Evolutionary conservation across 2,888 invertebrate genomes (phyloP), one percentile per base, ranked within the genome.

Genomic region (Caenorhabditis doughertyi): DNA sequence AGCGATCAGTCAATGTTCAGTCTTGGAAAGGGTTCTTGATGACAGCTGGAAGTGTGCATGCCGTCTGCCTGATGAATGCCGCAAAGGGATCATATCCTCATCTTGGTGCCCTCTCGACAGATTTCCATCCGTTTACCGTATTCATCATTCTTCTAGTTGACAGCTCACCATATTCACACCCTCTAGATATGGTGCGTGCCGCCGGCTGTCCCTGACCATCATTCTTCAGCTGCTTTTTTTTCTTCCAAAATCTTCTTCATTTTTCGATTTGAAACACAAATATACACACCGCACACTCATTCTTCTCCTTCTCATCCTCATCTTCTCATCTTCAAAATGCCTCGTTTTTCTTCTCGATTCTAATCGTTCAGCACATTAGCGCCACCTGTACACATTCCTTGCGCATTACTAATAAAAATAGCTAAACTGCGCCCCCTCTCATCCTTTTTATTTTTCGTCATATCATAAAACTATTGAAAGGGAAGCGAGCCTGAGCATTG

Each of bases 111-210:
- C 56, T 81, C 81, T 74, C 76, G 76, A 77, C 62, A 67, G 68
- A 65, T 65, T 77, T 47, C 73, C 73, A 71, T 76, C 73, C 72
- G 70, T 74, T 64, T 81, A 81, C 81, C 71, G 81, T 81, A 81
- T 81, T 76, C 81, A 81, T 81, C 81, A 81, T 81, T 81, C 81
- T 81, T 81, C 56, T 58, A 76, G 58, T 76, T 77, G 81, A 81
- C 81, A 81, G 76, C 74, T 81, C 64, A 77, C 77, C 77, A 77
- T 67, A 68, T 81, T 76, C 73, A 71, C 76, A 76, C 79, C 77
- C 70, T 29, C 44, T 25, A 5, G 27, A 27, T 2, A 25, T 56
- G 25, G 42, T 71, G 29, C 51, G 42, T 71, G 29, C 51, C 71
- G 79, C 79, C 79, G 71, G 76, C 67, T 73, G 65, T 76, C 74